Conservation (phyloP, 1,140 invertebrate genomes). For the Drosophila sucinea region DNA sequence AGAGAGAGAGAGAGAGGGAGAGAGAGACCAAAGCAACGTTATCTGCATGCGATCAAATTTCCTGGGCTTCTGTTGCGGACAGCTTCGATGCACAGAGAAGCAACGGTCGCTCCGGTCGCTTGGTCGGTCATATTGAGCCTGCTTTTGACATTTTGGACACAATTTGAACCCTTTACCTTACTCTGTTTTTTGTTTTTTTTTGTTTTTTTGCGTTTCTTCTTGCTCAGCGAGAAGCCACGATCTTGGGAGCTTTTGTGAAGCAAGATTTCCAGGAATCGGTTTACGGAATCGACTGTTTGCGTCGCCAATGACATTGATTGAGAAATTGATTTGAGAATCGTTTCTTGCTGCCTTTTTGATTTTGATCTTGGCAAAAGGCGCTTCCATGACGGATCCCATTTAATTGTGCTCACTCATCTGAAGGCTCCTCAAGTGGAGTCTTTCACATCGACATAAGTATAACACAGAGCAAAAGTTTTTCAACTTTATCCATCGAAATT, state of each 20-base stretch:
- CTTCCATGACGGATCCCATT: conserved; percentile 29
- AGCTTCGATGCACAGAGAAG: neutral
- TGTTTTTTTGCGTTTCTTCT: conserved; percentile 39
- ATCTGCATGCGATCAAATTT: conserved; percentile 82
- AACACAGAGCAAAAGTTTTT: neutral
- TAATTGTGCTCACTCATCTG: conserved; percentile 40
- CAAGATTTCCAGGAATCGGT: conserved; percentile 59
- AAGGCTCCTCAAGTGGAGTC: neutral
- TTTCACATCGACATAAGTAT: conserved; percentile 7
- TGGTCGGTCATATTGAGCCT: conserved; percentile 72
- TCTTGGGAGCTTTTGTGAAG: conserved; percentile 51
- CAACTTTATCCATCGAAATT: neutral
- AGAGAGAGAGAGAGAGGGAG: conserved; percentile 33
- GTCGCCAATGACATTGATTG: conserved; percentile 74
- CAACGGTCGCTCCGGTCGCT: neutral
- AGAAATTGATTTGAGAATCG: conserved; percentile 80
- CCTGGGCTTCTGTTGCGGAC: conserved; percentile 73
- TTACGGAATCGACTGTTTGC: conserved; percentile 29
- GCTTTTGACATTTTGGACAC: conserved; percentile 82
- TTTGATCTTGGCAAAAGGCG: conserved; percentile 51
- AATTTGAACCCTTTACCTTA: conserved; percentile 77
- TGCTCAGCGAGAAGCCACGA: conserved; percentile 54
- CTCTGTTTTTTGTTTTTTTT: conserved; percentile 26
- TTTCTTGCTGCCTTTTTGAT: conserved; percentile 56
- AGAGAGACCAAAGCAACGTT: conserved; percentile 35